A percentile compares a stretch with the other conserved stretches of the same genome.
Evolutionary conservation across 2,888 invertebrate genomes (phyloP).

Genomic region (Tethea ocularis): DNA sequence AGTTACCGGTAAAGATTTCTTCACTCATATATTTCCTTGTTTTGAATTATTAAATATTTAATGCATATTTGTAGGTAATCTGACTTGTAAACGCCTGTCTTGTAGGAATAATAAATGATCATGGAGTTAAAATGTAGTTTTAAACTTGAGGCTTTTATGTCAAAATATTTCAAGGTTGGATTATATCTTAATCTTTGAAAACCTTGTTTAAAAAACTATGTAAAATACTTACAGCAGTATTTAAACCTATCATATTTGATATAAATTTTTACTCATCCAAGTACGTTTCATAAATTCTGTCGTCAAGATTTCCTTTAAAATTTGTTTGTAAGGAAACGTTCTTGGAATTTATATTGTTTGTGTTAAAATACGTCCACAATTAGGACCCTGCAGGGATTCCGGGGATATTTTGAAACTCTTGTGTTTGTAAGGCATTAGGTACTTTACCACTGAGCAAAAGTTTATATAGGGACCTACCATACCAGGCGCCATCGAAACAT

Average conservation of each 20-base stretch:
- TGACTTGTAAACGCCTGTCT: no score
- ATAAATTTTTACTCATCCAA: background rate
- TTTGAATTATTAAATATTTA: background rate
- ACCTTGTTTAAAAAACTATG: no score
- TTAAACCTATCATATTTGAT: background rate
- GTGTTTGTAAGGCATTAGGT: background rate
- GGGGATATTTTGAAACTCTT: background rate
- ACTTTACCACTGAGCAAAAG: background rate
- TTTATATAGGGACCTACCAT: no score
- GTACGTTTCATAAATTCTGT: background rate
- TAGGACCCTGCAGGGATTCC: background rate
- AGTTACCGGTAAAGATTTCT: constrained; percentile 1
- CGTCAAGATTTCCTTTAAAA: background rate
- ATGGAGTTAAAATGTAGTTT: no score
- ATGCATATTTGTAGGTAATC: background rate
- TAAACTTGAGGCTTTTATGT: no score
- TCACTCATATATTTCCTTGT: background rate
- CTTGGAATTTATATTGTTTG: background rate
- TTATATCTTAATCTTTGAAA: no score
- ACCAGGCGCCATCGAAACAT: background rate
- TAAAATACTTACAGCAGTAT: no score
- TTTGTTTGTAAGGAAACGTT: background rate
- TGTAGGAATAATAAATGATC: no score
- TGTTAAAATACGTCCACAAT: background rate
- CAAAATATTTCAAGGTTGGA: no score